Conservation (phyloP, 2,888 invertebrate species). For the Dorcus parallelipipedus region DNA sequence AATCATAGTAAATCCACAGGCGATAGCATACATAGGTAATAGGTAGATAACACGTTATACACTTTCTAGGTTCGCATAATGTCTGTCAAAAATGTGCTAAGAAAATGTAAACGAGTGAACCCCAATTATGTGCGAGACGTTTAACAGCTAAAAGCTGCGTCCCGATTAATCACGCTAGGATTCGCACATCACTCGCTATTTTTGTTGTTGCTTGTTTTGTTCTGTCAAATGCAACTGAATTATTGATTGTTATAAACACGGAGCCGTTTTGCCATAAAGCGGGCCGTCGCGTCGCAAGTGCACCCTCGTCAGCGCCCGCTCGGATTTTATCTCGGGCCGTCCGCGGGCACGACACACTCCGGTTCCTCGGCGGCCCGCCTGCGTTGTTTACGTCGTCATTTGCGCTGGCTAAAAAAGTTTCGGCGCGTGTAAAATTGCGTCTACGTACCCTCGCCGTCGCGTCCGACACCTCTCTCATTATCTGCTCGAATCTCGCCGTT, state of each 20-base stretch:
- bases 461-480: slow-evolving; percentile 94
- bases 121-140: background rate
- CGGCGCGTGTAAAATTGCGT: slow-evolving; percentile 15
- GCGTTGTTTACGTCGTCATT: slow-evolving; percentile 44
- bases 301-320: background rate
- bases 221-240: slow-evolving; percentile 32
- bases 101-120: slow-evolving; percentile 15
- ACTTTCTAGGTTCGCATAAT: background rate
- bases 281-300: background rate
- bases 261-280: background rate
- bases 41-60: slow-evolving; percentile 15
- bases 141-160: too few relatives aligned
- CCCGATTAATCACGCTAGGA: background rate
- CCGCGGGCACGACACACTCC: too few relatives aligned
- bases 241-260: slow-evolving; percentile 35
- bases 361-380: background rate
- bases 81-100: slow-evolving; percentile 10
- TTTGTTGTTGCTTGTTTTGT: slow-evolving; percentile 31
- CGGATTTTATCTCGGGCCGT: background rate
- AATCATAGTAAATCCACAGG: background rate
- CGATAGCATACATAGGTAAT: background rate
- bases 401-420: slow-evolving; percentile 14
- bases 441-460: slow-evolving; percentile 78
- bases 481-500: slow-evolving; percentile 95
- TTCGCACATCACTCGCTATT: slow-evolving; percentile 26